These are phyloP conservation scores for Protobothrops flavoviridis DNA, from an alignment of 2,113 vertebrate genomes.

Conservation along the genomic window DNA sequence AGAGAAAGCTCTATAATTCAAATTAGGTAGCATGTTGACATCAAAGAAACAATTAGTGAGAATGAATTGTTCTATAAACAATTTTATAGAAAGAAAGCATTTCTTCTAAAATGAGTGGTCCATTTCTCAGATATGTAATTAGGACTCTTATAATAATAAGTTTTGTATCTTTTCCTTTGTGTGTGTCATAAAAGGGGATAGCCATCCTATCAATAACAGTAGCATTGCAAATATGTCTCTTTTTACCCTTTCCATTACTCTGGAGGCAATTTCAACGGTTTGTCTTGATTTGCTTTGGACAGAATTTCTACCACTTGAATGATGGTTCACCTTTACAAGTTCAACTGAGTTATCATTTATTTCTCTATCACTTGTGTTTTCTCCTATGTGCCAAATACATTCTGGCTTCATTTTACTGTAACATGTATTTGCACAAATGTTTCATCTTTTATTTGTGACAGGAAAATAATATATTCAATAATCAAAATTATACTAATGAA, in stretches of 20 bases:
- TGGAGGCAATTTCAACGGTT: constrained; percentile 35
- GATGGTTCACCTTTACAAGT: not conserved
- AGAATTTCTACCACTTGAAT: constrained; percentile 34
- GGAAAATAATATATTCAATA: not conserved
- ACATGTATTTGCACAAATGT: not conserved
- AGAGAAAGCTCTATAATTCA: constrained; percentile 59
- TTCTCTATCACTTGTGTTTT: not conserved
- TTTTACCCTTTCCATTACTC: constrained; percentile 39
- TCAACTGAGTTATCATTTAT: constrained; percentile 16
- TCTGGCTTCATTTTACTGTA: constrained; percentile 1
- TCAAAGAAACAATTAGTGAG: constrained; percentile 66
- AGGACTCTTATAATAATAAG: constrained; percentile 69
- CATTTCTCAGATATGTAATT: constrained; percentile 74
- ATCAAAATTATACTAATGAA: not conserved
- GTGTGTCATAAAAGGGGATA: constrained; percentile 68
- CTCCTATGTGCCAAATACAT: not conserved
- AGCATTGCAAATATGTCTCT: constrained; percentile 64
- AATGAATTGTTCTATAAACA: too few species aligned
- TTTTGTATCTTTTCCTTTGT: constrained; percentile 53
- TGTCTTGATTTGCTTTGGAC: constrained; percentile 38
- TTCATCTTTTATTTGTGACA: not conserved
- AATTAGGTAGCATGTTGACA: constrained; percentile 63
- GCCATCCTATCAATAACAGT: constrained; percentile 74
- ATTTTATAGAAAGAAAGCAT: constrained; percentile 64
- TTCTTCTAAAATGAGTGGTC: constrained; percentile 62